Evolutionary conservation across 1,140 invertebrate species (phyloP).

Genomic region (Tribolium castaneum): DNA sequence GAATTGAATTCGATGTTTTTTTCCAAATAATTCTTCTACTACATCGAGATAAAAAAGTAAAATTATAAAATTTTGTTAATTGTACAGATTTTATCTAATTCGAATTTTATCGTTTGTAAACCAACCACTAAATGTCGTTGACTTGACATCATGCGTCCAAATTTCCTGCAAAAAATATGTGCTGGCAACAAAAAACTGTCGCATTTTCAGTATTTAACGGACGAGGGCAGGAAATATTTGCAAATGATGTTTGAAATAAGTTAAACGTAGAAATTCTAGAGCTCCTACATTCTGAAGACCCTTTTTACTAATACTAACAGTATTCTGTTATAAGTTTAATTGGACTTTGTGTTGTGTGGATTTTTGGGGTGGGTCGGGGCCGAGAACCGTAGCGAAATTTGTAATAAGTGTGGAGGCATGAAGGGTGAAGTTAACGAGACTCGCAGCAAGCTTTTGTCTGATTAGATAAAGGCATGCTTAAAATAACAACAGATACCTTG

Average conservation of each 20-base stretch:
- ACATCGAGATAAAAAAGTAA: too few species aligned
- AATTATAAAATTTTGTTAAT: too few species aligned
- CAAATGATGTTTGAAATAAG: not conserved
- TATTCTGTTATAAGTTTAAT: slow-evolving; percentile 30
- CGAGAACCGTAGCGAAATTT: slow-evolving; percentile 21
- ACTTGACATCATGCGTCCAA: too few species aligned
- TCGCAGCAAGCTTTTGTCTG: slow-evolving; percentile 60
- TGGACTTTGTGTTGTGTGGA: slow-evolving; percentile 34
- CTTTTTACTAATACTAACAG: slow-evolving; percentile 15
- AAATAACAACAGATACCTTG: slow-evolving; percentile 64
- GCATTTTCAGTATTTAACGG: too few species aligned
- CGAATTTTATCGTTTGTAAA: too few species aligned
- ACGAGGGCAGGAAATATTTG: not conserved
- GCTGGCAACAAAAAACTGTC: too few species aligned
- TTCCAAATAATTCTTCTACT: too few species aligned
- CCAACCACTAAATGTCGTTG: too few species aligned
- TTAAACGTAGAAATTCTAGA: not conserved
- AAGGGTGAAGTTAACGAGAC: slow-evolving; percentile 51
- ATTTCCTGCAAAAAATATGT: too few species aligned
- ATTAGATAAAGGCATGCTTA: slow-evolving; percentile 65
- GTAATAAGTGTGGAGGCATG: slow-evolving; percentile 32
- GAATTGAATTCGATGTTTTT: too few species aligned
- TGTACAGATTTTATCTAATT: too few species aligned
- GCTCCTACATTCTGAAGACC: not conserved
- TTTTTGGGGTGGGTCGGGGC: slow-evolving; percentile 30